Evolutionary conservation across 2,113 vertebrate species (phyloP), one percentile per base, ranked within the genome.

Genomic region (Colius striatus): DNA sequence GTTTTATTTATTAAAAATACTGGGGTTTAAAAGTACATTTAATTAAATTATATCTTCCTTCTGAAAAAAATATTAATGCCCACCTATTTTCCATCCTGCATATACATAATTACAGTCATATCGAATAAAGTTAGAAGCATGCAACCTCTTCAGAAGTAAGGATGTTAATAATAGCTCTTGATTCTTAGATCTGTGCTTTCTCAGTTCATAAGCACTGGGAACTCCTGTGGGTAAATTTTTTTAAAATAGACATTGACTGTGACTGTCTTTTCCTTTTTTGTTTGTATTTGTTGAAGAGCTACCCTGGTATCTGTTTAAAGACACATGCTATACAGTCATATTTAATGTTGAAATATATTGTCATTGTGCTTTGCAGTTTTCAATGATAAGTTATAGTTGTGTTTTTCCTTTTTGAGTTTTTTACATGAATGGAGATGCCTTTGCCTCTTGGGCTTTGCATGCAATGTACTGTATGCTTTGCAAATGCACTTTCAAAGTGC

Each of bases 211-310:
- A 81, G 53, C 61, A 85, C 53, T 95, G 88, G 92, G 93, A 97
- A 89, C 79, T 92, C 90, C 93, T 79, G 82, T 81, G 90, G 94
- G 92, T 95, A 43, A 96, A 78, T 92, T 92, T 75, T 60, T 6
- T 6, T 57, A 82, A 84, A 95, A 95, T 50, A 86, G 86, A 27
- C 79, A 61, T 74, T 93, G 93, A 93, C 85, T 92, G 38, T 93
- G 65, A 94, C 90, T 93, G 90, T 93, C 94, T 93, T 94, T 90
- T 89, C 88, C 68, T 84, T 91, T 90, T 71, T 78, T 70, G 61
- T 77, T 93, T 65, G 5, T 84, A 5, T 84, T 84, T 94, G 57
- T 43, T 94, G 92, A 95, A 87, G 85, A 93, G 79, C 82, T 90
- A 55, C 76, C 71, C 51, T 90, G 55, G 29, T 93, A 43, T 77